Conservation (phyloP, 2,797 vertebrate genomes). For the Leptodactylus fallax region DNA sequence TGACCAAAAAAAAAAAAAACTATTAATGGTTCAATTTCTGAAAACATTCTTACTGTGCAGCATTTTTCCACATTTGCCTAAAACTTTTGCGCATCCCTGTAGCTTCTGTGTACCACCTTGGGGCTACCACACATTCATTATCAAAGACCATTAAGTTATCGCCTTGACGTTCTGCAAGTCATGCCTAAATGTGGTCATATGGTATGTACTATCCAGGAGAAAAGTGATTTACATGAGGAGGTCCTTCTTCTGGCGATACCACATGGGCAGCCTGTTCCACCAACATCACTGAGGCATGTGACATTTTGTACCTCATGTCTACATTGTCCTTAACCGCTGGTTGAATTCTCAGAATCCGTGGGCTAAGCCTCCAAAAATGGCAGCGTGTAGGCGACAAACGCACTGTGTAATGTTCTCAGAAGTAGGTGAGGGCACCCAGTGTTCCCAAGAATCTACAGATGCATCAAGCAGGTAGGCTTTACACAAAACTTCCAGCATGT, state of each 20-base stretch:
- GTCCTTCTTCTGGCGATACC: no score
- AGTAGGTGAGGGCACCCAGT: neutral
- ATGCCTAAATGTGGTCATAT: neutral
- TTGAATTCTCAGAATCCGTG: neutral
- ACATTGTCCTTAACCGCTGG: neutral
- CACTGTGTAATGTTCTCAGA: neutral
- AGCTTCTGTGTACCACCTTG: neutral
- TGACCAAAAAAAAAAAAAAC: no score
- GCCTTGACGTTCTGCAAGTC: neutral
- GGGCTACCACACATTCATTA: neutral
- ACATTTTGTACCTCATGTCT: neutral
- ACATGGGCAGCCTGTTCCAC: neutral
- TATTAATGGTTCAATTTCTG: no score
- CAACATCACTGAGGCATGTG: neutral
- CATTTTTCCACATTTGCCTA: neutral
- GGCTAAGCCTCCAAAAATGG: neutral
- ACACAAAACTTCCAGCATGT: neutral
- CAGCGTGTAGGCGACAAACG: neutral
- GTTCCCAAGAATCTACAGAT: slow-evolving; percentile 8
- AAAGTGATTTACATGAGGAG: no score
- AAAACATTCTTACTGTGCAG: no score
- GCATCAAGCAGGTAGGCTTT: neutral
- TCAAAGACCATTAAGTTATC: neutral
- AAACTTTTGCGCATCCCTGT: no score
- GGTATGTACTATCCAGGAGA: neutral